phyloP scores from a whole-genome alignment of 2,888 invertebrate genomes.

The Parasteatoda lunata region DNA sequence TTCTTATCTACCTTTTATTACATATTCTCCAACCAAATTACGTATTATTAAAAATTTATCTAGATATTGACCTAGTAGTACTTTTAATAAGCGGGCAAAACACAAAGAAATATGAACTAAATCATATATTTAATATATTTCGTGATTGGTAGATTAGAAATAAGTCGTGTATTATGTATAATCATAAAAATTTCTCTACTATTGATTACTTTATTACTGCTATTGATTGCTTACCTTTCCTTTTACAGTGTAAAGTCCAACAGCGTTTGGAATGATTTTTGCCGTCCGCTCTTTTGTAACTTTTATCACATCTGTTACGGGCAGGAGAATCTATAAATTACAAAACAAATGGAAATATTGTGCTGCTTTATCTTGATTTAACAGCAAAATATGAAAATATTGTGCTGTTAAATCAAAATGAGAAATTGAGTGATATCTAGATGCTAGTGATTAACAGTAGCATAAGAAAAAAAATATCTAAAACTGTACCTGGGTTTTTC shows the following conservation, averaged over 20 bases:
- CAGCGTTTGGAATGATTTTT: constrained; percentile 94
- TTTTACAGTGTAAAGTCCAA: constrained; percentile 88
- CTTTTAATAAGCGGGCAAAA: no score
- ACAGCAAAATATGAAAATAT: background rate
- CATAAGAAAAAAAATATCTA: background rate
- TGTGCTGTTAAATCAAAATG: background rate
- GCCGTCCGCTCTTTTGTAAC: constrained; percentile 96
- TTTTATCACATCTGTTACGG: constrained; percentile 86
- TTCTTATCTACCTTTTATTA: no score
- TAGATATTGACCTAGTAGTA: no score
- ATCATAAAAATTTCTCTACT: no score
- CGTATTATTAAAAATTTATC: no score
- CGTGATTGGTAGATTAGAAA: no score
- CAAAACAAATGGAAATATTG: background rate
- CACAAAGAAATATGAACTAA: no score
- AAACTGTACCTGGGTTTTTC: constrained; percentile 87
- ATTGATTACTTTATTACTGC: no score
- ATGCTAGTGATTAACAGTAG: no score
- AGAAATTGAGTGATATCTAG: background rate
- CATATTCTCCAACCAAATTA: no score
- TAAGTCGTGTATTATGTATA: no score
- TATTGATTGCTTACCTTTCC: constrained; percentile 77
- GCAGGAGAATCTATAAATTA: constrained; percentile 84
- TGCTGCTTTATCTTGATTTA: background rate
- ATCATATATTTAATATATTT: no score